Base-by-base conservation (phyloP, 1,140 invertebrate species). In the Dendrolimus punctatus region DNA sequence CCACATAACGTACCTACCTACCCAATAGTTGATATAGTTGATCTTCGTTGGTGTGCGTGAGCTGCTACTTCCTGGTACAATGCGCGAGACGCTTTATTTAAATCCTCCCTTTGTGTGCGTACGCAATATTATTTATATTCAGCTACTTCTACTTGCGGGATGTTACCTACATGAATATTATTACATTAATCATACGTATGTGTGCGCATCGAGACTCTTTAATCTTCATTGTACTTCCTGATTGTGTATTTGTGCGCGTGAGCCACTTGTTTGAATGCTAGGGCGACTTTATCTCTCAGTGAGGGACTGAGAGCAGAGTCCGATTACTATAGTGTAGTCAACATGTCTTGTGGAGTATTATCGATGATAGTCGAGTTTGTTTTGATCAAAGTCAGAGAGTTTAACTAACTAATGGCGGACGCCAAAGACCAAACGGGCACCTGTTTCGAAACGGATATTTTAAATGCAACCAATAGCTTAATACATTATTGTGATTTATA, bases 141-240 rank as follows among this genome's bases (percentile, higher is more conserved):
- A 66, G 64, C 62, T 68, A 80, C 73, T 65, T 73, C 67, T 71
- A 62, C 60, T 59, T 53, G 57, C 46, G 40, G 62, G 58, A 64
- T 68, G 57, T 57, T 61, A 65, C 59, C 52, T 55, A 71, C 66
- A 76, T 58, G 71, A 81, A 77, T 77, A 81, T 76, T 81, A 82
- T 83, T 83, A 83, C 73, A 73, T 81, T 81, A 80, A 71, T 68
- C 68, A 69, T 23, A 2, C 49, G 57, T 8, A 40, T 71, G 68
- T 83, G 80, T 81, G 80, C 75, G 80, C 76, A 69, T 75, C 71
- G 68, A 76, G 76, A 76, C 73, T 73, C 71, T 83, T 83, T 82
- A 80, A 83, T 83, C 78, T 82, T 76, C 69, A 81, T 85, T 84
- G 83, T 84, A 84, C 83, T 86, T 86, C 83, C 83, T 86, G 80